These are phyloP conservation scores for Chouioia cunea DNA, from an alignment of 2,888 invertebrate species.

Conservation along the genomic window DNA sequence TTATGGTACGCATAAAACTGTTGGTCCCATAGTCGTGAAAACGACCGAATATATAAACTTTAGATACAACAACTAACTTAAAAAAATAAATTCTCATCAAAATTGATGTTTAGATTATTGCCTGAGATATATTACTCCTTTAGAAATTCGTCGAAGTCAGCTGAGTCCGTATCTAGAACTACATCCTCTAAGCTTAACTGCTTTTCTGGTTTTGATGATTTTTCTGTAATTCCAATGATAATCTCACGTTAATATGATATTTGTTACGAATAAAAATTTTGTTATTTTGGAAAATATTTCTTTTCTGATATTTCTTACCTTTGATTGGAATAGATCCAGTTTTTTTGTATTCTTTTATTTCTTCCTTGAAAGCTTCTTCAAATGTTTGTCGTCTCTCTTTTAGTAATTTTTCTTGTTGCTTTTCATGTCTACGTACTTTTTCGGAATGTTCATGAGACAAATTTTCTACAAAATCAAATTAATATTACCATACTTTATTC, in stretches of 20 bases:
- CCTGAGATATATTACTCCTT: conserved; percentile 55
- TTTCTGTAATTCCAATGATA: conserved; percentile 56
- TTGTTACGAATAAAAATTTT: conserved; percentile 41
- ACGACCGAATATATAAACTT: conserved; percentile 19
- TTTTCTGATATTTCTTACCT: conserved; percentile 44
- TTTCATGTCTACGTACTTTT: conserved; percentile 73
- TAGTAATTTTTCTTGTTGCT: conserved; percentile 71
- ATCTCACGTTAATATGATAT: conserved; percentile 22
- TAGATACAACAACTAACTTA: conserved; percentile 23
- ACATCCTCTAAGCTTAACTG: conserved; percentile 75
- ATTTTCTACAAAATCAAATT: conserved; percentile 65
- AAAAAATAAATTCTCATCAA: conserved; percentile 12
- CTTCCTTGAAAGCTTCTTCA: conserved; percentile 78
- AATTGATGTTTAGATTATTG: conserved; percentile 8
- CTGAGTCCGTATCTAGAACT: conserved; percentile 73
- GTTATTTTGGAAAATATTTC: conserved; percentile 23
- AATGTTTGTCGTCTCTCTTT: conserved; percentile 79
- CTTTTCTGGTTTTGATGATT: conserved; percentile 54
- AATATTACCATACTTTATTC: conserved; percentile 45
- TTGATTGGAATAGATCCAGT: conserved; percentile 75
- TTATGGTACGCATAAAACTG: conserved; percentile 17
- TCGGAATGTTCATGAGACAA: conserved; percentile 73
- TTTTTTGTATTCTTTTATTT: conserved; percentile 75
- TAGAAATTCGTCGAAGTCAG: conserved; percentile 76
- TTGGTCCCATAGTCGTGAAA: conserved; percentile 28